A percentile compares a stretch with the other conserved stretches of the same genome.
These are phyloP conservation scores for Agrypnus murinus DNA, from an alignment of 2,888 invertebrate genomes.

Conservation along the genomic window DNA sequence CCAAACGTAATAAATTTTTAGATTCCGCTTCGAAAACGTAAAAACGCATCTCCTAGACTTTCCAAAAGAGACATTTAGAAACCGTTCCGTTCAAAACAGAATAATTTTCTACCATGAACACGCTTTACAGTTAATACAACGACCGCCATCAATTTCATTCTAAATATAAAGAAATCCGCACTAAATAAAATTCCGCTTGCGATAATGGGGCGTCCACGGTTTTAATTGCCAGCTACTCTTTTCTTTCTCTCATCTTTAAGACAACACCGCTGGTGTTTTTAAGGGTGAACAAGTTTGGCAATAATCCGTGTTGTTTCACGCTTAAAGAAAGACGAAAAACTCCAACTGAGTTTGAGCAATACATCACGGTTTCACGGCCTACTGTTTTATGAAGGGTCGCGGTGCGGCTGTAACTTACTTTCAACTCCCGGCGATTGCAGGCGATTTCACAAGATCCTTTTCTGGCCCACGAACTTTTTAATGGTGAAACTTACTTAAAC, in stretches of 20 bases:
- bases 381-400: slow-evolving; percentile 53
- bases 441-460: slow-evolving; percentile 41
- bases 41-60: slow-evolving; percentile 2
- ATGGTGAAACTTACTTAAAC: slow-evolving; percentile 47
- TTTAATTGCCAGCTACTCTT: slow-evolving; percentile 8
- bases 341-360: slow-evolving; percentile 37
- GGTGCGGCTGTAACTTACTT: slow-evolving; percentile 50
- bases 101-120: background rate
- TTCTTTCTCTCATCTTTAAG: slow-evolving; percentile 5
- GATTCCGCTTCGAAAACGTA: slow-evolving; percentile 11
- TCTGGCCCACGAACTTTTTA: slow-evolving; percentile 41
- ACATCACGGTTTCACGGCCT: slow-evolving; percentile 45
- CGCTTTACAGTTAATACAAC: background rate
- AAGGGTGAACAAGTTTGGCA: slow-evolving; percentile 22
- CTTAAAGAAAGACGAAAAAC: slow-evolving; percentile 37
- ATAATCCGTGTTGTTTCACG: slow-evolving; percentile 30
- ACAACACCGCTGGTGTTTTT: slow-evolving; percentile 18
- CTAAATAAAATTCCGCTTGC: slow-evolving; percentile 2
- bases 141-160: background rate
- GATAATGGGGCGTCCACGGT: background rate
- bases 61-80: slow-evolving; percentile 11
- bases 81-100: slow-evolving; percentile 2
- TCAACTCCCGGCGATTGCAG: slow-evolving; percentile 40
- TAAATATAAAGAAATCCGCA: background rate
- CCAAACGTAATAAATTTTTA: slow-evolving; percentile 26